Base-by-base conservation (phyloP, 2,113 vertebrate genomes). In the Odocoileus hemionus region DNA sequence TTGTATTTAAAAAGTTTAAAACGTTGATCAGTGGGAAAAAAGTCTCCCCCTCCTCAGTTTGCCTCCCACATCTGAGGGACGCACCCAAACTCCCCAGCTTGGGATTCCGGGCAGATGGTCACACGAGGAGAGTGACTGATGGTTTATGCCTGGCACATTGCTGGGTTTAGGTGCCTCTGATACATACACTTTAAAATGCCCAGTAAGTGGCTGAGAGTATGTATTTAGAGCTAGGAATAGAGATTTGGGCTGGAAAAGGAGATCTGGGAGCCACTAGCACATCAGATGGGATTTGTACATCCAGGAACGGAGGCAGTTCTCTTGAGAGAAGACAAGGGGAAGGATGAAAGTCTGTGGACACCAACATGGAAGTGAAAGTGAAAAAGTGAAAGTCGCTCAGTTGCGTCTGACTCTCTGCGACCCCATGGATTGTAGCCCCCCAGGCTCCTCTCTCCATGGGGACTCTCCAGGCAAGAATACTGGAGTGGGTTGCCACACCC, bases 51-150 rank as follows among this genome's bases (percentile, higher is more conserved):
- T 52, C 3, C 47, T 12, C 16, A 9, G 60, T 55, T 55, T 10
- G 30, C 21, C 5, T 47, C 47, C 47, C 55, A 74, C 6, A 74
- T 30, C 21, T 28, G 25, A 2, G 9, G 7, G 8, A 6, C 33
- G 17, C 23, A 52, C 55, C 50, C 21, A 60, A 28, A 85, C 52
- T 55, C 26, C 26, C 13, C 50, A 45, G 60, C 43, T 88, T 33
- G 50, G 45, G 78, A 33, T n/a, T 33, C 23, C 10, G 23, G 36
- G 67, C 5, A 43, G 16, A 3, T 25, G 25, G 25, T 1, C 0
- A 5, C 36, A 25, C 11, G 2, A 2, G 1, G 26, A 67, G 16
- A 28, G 1, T 52, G 4, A 12, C 28, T 1, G 2, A 12, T 47
- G 57, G 17, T 61, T 54, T 55, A 12, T 26, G 30, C 7, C 64